These are phyloP conservation scores for Pollicipes pollicipes DNA, from an alignment of 1,140 invertebrate species.

Conservation along the genomic window DNA sequence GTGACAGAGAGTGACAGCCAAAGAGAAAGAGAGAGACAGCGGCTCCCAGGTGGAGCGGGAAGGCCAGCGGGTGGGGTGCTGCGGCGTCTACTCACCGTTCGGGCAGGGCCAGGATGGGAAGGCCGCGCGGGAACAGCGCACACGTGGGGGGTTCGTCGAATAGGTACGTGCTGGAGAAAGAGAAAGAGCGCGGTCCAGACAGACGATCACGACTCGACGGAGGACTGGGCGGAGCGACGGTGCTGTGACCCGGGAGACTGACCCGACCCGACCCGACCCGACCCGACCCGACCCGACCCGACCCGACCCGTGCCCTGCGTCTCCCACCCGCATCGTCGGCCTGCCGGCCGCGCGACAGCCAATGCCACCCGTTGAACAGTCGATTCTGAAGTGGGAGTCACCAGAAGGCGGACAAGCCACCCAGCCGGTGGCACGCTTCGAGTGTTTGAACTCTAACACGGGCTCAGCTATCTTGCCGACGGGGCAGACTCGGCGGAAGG, in stretches of 20 bases:
- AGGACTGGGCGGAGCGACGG: too few species aligned
- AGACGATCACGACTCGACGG: not conserved
- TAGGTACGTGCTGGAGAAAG: not conserved
- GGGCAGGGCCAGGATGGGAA: not conserved
- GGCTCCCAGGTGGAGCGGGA: too few species aligned
- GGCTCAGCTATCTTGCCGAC: too few species aligned
- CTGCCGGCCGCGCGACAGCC: too few species aligned
- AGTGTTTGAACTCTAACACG: too few species aligned
- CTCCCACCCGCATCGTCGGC: not conserved
- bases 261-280: not conserved
- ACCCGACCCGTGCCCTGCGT: not conserved
- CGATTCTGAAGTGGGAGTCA: too few species aligned
- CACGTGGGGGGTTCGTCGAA: not conserved
- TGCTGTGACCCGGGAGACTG: not conserved
- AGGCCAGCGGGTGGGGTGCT: too few species aligned
- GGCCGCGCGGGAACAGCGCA: not conserved
- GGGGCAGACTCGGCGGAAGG: too few species aligned
- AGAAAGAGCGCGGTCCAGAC: not conserved
- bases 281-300: not conserved
- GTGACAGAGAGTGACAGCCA: not conserved
- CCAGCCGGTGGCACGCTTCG: too few species aligned
- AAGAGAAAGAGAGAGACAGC: too few species aligned
- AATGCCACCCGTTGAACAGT: too few species aligned
- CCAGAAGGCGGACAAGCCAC: too few species aligned
- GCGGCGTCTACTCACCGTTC: not conserved